Evolutionary conservation across 30 jellyfish, hydroid and myxozoan species (phyloP).

Genomic region (Aurelia coerulea): DNA sequence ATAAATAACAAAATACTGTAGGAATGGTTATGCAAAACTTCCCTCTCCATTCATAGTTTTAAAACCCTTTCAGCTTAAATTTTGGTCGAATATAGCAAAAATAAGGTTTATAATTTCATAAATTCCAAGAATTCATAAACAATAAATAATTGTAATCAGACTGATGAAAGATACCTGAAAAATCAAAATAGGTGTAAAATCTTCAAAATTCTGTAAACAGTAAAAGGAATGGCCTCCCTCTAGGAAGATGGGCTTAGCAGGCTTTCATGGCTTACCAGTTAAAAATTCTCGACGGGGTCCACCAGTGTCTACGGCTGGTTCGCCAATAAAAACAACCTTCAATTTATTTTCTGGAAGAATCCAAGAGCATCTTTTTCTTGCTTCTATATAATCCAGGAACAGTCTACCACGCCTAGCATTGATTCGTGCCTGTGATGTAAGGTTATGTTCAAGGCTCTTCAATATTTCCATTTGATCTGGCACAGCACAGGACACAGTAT

Average conservation of each 20-base stretch:
- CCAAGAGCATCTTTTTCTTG: conserved; percentile 21
- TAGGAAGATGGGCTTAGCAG: not conserved
- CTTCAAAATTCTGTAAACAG: too few species aligned
- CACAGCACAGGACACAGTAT: conserved; percentile 3
- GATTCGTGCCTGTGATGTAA: conserved; percentile 13
- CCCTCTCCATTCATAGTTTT: too few species aligned
- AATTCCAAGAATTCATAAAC: too few species aligned
- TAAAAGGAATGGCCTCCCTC: too few species aligned
- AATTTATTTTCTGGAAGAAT: conserved; percentile 14
- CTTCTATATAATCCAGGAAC: conserved; percentile 8
- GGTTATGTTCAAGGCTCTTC: conserved; percentile 25
- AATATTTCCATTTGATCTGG: conserved; percentile 4
- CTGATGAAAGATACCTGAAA: too few species aligned
- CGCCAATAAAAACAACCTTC: conserved; percentile 29
- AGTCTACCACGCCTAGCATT: conserved; percentile 26
- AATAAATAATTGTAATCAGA: too few species aligned
- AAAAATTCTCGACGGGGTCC: conserved; percentile 31
- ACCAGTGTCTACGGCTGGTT: conserved; percentile 40
- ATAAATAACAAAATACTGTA: too few species aligned
- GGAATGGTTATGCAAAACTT: too few species aligned
- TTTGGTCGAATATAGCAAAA: too few species aligned
- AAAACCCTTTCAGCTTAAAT: too few species aligned
- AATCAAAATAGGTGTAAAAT: too few species aligned
- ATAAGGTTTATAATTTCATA: too few species aligned
- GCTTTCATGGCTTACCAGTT: conserved; percentile 15